These are phyloP conservation scores for Pterobdella sp. DNA, from an alignment of 2,888 invertebrate genomes.

Conservation along the genomic window DNA sequence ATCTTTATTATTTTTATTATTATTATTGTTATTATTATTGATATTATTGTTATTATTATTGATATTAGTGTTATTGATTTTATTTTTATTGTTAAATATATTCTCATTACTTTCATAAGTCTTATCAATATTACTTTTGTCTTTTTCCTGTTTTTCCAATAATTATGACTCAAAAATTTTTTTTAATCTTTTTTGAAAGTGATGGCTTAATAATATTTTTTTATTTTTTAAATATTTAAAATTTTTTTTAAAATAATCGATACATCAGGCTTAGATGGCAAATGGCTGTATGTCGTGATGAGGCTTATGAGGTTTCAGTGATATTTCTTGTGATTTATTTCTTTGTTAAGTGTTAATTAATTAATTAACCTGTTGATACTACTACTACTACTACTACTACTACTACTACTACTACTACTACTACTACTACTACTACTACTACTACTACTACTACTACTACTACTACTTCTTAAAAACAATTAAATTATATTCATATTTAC, in stretches of 20 bases:
- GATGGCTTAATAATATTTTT: too few species aligned
- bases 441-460: constrained; percentile 33
- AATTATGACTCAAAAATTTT: too few species aligned
- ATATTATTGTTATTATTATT: constrained; percentile 12
- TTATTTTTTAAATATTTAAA: too few species aligned
- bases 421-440: constrained; percentile 31
- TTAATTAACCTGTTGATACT: constrained; percentile 26
- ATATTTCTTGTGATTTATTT: too few species aligned
- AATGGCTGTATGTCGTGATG: too few species aligned
- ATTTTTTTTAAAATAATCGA: too few species aligned
- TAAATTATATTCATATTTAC: too few species aligned
- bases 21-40: neutral
- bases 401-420: constrained; percentile 33
- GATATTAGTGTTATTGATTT: neutral
- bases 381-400: constrained; percentile 33
- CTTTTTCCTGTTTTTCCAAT: too few species aligned
- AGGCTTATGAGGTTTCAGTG: too few species aligned
- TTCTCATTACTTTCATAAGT: neutral
- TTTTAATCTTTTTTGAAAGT: too few species aligned
- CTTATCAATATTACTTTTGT: neutral
- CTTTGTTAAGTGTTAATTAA: too few species aligned
- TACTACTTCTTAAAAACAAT: constrained; percentile 32
- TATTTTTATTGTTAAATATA: neutral
- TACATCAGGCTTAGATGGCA: too few species aligned
- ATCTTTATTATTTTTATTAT: constrained; percentile 11